Evolutionary conservation across 2,113 vertebrate species (phyloP).

Genomic region (Cnemophilus loriae): DNA sequence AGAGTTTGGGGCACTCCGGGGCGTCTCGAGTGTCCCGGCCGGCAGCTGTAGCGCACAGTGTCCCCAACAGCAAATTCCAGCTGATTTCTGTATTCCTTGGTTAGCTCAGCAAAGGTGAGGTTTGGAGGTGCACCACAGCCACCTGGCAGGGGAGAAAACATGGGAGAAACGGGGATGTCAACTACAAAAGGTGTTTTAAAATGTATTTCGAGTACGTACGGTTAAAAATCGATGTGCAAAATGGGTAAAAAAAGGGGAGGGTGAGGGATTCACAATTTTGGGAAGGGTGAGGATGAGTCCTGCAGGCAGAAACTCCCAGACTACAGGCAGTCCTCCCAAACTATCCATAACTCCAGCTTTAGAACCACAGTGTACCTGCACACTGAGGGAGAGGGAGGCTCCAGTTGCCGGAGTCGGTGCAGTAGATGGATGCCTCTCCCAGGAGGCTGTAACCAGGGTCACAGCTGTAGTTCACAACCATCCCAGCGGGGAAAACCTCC

Average conservation of each 20-base stretch:
- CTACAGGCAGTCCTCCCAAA: too few relatives aligned
- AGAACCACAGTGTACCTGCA: neutral
- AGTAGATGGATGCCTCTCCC: constrained; percentile 49
- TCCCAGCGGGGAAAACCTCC: constrained; percentile 9
- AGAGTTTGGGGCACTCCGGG: neutral
- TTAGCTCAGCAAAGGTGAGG: constrained; percentile 4
- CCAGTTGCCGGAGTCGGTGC: constrained; percentile 51
- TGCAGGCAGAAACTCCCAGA: neutral
- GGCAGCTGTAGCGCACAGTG: constrained; percentile 29
- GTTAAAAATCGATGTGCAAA: neutral
- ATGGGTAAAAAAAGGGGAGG: neutral
- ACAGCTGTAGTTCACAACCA: constrained; percentile 62
- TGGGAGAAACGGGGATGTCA: accelerated
- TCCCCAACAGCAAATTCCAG: neutral
- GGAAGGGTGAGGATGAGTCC: neutral
- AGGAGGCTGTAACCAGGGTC: constrained; percentile 48
- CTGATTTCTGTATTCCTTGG: neutral
- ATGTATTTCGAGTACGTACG: accelerated
- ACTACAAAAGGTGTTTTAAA: neutral
- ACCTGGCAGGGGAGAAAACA: neutral
- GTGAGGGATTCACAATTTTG: neutral
- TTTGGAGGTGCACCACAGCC: constrained; percentile 33
- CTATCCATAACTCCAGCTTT: accelerated
- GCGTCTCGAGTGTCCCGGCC: neutral
- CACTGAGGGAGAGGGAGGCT: constrained; percentile 59